Evolutionary conservation across 2,797 vertebrate species (phyloP), one percentile per base, ranked within the genome.

Genomic region (Aldrovandia affinis): DNA sequence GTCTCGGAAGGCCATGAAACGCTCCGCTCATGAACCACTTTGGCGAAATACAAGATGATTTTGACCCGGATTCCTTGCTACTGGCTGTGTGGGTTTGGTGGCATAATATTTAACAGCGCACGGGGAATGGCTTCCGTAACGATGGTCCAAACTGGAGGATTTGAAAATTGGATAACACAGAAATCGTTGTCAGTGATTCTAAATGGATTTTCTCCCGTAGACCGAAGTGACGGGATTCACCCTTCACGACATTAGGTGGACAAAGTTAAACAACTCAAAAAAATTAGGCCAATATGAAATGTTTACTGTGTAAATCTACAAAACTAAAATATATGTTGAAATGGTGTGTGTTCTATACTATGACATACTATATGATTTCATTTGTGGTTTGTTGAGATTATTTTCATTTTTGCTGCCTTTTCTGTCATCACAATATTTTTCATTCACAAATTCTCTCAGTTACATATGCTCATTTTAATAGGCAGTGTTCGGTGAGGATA

Each of bases 51-150:
- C 52, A 39, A 86, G 70, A 83, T 80, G 59, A 84, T 55, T 87
- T 70, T 78, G 82, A 81, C 73, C 83, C 81, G 83, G 59, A 83
- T 84, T 82, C 61, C 65, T 86, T 65, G 80, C 83, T 82, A 50
- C 61, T 36, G 81, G 81, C 84, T 84, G 80, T 80, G 59, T 70
- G 78, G 70, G 61, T 68, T 84, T 81, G 57, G 44, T 63, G 39
- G 33, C 75, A 84, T 20, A 54, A 61, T 42, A 50, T 83, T 87
- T 54, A 84, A 84, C 25, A 30, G 79, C 78, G 75, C 59, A 57
- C 68, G 20, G 42, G 68, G 78, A 78, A 82, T 77, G 65, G 54
- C 2, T 42, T 5, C 36, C 4, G 36, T 18, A 77, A 42, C 22
- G 42, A 44, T 18, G 1, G 12, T 3, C 36, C 30, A 39, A 20